Evolutionary conservation across 1,140 invertebrate species (phyloP).

Genomic region (Bombus confusus): DNA sequence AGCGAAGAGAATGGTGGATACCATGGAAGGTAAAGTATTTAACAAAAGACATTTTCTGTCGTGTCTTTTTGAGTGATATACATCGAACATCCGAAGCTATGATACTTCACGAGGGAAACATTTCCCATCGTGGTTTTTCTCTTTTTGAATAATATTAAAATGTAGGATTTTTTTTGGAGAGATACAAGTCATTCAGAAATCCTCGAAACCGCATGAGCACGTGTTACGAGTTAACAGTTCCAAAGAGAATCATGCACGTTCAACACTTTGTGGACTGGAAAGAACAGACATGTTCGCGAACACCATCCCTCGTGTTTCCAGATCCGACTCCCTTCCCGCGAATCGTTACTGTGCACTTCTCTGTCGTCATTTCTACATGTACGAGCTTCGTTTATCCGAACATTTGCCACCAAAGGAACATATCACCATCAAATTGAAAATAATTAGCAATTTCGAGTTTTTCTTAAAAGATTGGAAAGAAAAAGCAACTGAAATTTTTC

Average conservation of each 20-base stretch:
- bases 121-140: neutral
- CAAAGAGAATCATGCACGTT: constrained; percentile 1
- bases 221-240: constrained; percentile 13
- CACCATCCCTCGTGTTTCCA: neutral
- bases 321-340: neutral
- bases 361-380: neutral
- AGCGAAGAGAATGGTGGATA: neutral
- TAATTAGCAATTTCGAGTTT: neutral
- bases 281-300: constrained; percentile 11
- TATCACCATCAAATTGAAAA: rapidly evolving
- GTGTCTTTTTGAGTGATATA: neutral
- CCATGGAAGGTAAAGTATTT: constrained; percentile 11
- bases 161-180: neutral
- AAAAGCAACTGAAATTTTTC: neutral
- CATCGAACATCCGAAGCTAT: neutral
- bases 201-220: constrained; percentile 12
- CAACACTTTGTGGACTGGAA: constrained; percentile 14
- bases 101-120: neutral
- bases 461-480: neutral
- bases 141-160: neutral
- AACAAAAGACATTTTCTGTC: neutral
- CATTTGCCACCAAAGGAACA: neutral
- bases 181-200: neutral
- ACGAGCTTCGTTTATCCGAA: neutral
- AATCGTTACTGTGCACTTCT: constrained; percentile 1